These are phyloP conservation scores for Chaetodon auriga DNA, from an alignment of 2,113 vertebrate genomes.

Conservation along the genomic window DNA sequence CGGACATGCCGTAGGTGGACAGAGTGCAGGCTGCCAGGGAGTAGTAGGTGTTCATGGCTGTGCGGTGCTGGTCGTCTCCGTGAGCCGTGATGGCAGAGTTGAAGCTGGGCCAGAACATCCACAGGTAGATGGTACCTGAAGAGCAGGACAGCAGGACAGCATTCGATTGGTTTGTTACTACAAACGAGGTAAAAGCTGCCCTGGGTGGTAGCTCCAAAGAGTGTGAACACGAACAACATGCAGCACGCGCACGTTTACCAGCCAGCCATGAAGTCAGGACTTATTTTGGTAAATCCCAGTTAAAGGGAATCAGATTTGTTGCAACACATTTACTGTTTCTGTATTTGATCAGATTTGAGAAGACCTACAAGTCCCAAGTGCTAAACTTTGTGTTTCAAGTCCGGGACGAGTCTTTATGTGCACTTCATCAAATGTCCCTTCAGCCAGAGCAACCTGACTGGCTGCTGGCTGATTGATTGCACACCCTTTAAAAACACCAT, in stretches of 20 bases:
- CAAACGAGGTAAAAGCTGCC: neutral
- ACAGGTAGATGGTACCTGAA: slow-evolving; percentile 92
- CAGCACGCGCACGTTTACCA: neutral
- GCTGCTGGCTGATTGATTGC: too few relatives aligned
- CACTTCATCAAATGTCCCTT: too few relatives aligned
- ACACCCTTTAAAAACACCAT: too few relatives aligned
- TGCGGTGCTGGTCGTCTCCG: slow-evolving; percentile 87
- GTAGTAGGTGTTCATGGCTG: slow-evolving; percentile 92
- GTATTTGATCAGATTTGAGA: too few relatives aligned
- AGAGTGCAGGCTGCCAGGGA: slow-evolving; percentile 89
- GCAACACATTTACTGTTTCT: too few relatives aligned
- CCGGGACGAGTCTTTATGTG: too few relatives aligned
- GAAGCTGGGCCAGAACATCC: slow-evolving; percentile 98
- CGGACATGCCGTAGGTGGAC: slow-evolving; percentile 85
- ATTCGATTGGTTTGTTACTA: neutral
- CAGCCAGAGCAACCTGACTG: too few relatives aligned
- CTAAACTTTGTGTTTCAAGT: too few relatives aligned
- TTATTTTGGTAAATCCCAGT: too few relatives aligned
- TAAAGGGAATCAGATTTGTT: too few relatives aligned
- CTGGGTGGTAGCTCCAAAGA: neutral
- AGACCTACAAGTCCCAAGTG: too few relatives aligned
- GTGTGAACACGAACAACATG: neutral
- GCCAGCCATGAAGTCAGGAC: too few relatives aligned
- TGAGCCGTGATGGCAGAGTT: slow-evolving; percentile 84
- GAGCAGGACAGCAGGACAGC: neutral